A percentile compares a stretch with the other conserved stretches of the same genome.
Evolutionary conservation across 1,140 invertebrate species (phyloP).

Genomic region (Melanaphis sacchari): DNA sequence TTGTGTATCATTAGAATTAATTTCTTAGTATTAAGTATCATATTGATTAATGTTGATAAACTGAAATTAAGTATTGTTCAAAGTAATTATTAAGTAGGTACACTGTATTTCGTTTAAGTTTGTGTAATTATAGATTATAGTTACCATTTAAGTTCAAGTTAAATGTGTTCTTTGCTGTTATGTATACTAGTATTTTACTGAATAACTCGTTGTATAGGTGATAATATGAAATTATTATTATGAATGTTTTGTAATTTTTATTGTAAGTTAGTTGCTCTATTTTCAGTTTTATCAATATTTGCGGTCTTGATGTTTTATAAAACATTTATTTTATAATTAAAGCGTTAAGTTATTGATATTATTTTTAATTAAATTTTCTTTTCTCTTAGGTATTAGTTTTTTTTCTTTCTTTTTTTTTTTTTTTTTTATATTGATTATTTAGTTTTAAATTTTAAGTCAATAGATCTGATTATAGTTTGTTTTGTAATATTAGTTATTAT

Average conservation of each 20-base stretch:
- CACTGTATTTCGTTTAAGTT: background rate
- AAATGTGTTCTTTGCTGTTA: background rate
- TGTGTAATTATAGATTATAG: background rate
- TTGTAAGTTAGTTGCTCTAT: background rate
- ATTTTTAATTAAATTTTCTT: too few relatives aligned
- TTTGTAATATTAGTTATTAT: background rate
- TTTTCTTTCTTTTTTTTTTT: too few relatives aligned
- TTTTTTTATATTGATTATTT: background rate
- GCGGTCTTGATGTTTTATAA: background rate
- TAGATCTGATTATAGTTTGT: background rate
- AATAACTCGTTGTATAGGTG: background rate
- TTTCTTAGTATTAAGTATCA: background rate
- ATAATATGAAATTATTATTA: background rate
- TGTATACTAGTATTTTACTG: background rate
- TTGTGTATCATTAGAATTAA: background rate
- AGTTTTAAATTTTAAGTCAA: background rate
- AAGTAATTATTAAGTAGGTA: background rate
- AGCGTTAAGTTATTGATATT: background rate
- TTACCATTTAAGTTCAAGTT: background rate
- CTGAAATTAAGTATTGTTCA: background rate
- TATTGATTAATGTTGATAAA: conserved; percentile 5
- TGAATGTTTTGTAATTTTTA: background rate
- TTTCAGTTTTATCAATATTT: background rate
- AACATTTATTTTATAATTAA: background rate
- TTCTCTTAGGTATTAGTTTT: too few relatives aligned